Conservation (phyloP, 2,888 invertebrate species). For the Chrysolina haemoptera region DNA sequence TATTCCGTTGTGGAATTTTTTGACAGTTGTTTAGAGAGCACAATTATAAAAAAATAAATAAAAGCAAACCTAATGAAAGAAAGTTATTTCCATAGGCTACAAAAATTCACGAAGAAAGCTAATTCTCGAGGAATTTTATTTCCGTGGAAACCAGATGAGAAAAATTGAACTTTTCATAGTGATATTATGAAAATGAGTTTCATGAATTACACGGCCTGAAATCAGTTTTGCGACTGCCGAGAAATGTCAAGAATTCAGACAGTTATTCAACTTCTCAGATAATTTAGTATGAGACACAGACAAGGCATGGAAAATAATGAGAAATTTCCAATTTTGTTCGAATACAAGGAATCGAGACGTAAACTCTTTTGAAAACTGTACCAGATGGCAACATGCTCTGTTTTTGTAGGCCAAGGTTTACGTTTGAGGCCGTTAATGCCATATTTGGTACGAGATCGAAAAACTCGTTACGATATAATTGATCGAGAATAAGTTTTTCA, state of each 20-base stretch:
- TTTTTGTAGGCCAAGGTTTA: constrained; percentile 39
- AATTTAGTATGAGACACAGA: neutral
- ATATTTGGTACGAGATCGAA: constrained; percentile 30
- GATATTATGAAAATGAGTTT: too few relatives aligned
- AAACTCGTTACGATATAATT: constrained; percentile 29
- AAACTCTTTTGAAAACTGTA: constrained; percentile 17
- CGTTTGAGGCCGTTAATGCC: constrained; percentile 26
- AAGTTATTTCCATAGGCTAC: too few relatives aligned
- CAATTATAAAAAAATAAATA: too few relatives aligned
- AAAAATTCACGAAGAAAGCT: too few relatives aligned
- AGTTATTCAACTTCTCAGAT: neutral
- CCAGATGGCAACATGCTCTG: constrained; percentile 26
- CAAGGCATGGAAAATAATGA: neutral
- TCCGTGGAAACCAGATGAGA: too few relatives aligned
- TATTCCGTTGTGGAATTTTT: too few relatives aligned
- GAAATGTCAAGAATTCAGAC: neutral
- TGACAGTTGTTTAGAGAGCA: too few relatives aligned
- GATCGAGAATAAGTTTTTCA: constrained; percentile 20
- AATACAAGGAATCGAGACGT: constrained; percentile 3
- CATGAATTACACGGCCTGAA: neutral
- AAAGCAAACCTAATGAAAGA: too few relatives aligned
- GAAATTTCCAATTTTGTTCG: constrained; percentile 16
- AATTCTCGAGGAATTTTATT: too few relatives aligned
- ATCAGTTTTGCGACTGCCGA: neutral
- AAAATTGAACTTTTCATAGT: too few relatives aligned